Evolutionary conservation across 2,797 vertebrate genomes (phyloP), one percentile per base, ranked within the genome.

Genomic region (Heterohyrax brucei): DNA sequence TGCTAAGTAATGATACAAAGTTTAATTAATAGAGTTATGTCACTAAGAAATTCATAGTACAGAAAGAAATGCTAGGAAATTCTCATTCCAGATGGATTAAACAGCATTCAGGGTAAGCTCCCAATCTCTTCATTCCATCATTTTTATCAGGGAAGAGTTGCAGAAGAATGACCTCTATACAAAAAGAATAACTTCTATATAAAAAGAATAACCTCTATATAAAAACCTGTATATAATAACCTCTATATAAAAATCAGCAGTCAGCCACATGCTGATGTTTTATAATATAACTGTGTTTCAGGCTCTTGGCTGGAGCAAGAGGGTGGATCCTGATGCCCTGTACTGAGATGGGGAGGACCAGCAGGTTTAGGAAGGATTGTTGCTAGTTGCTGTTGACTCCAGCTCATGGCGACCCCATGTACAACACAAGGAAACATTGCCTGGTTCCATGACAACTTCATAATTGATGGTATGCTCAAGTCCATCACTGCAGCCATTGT

Each of bases 21-120:
- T 48, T 87, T 28, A 59, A 56, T 89, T 22, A 50, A 80, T 79
- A 33, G 72, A 13, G 2, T 39, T 78, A 28, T 87, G 59, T 28
- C 39, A 64, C 3, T 46, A 62, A 90, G 59, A 50, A 12, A 24
- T 86, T 94, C 64, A 26, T 50, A 59, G 21, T 22, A 8, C 7
- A 70, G 3, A 46, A 46, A 86, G 70, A 80, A 89, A 91, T 48
- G 2, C 10, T n/a, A 46, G n/a, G 78, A 86, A 93, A 84, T 78
- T 64, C 83, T 89, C 84, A 48, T 39, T 89, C 48, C 48, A 53
- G 12, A n/a, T 46, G 46, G 33, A 59, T 56, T 59, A 75, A 73
- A 83, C 7, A 73, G 12, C 16, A 70, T 61, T 92, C 39, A 73
- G 33, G 44, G 85, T 18, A 90, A 90, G 26, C 8, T 19, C 9